Evolutionary conservation across 1,140 invertebrate species (phyloP).

Genomic region (Drosophila pectinifera): DNA sequence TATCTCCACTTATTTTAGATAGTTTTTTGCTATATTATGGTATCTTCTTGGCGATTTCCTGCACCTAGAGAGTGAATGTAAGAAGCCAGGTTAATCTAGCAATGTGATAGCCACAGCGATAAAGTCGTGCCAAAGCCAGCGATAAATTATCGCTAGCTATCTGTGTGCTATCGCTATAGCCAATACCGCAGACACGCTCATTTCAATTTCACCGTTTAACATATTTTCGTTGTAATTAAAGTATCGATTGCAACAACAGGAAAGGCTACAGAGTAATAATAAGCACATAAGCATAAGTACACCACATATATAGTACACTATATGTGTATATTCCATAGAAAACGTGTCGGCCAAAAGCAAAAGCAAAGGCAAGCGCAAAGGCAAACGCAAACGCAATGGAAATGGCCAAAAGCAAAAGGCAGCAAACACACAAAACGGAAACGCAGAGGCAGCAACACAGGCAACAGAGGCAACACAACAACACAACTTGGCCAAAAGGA

Average conservation of each 20-base stretch:
- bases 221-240: slow-evolving; percentile 63
- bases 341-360: slow-evolving; percentile 39
- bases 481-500: slow-evolving; percentile 55
- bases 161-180: background rate
- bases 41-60: too few relatives aligned
- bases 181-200: background rate
- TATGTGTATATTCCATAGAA: slow-evolving; percentile 30
- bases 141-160: slow-evolving; percentile 19
- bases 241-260: slow-evolving; percentile 63
- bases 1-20: too few relatives aligned
- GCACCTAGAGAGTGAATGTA: background rate
- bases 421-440: slow-evolving; percentile 62
- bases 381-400: slow-evolving; percentile 15
- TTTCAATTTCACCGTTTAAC: slow-evolving; percentile 51
- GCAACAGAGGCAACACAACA: slow-evolving; percentile 38
- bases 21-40: too few relatives aligned
- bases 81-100: background rate
- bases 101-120: slow-evolving; percentile 13
- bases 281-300: slow-evolving; percentile 49
- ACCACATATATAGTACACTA: slow-evolving; percentile 15
- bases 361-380: slow-evolving; percentile 12
- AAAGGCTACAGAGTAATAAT: slow-evolving; percentile 61
- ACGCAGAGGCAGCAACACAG: slow-evolving; percentile 54
- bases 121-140: slow-evolving; percentile 1
- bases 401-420: background rate